Evolutionary conservation across 2,797 vertebrate genomes (phyloP).

Genomic region (Masticophis lateralis): DNA sequence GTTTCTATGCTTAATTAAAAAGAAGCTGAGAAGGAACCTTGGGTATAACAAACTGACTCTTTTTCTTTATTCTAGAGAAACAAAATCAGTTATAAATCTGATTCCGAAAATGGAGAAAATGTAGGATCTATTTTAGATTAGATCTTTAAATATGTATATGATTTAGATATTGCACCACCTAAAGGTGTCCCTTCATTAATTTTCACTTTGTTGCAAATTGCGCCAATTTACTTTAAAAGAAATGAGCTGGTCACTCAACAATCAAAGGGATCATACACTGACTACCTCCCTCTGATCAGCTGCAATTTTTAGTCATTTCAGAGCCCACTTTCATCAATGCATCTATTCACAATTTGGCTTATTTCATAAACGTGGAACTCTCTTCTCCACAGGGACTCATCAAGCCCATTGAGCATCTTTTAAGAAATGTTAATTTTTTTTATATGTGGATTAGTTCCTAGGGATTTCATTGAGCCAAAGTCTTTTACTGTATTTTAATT

Average conservation of each 20-base stretch:
- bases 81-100: constrained; percentile 18
- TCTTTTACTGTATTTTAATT: background rate
- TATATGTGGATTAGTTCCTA: background rate
- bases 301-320: constrained; percentile 4
- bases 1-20: constrained; percentile 46
- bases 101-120: constrained; percentile 20
- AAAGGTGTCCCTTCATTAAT: background rate
- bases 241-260: background rate
- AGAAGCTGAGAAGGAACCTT: constrained; percentile 38
- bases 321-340: background rate
- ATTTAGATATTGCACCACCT: constrained; percentile 1
- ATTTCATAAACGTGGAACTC: background rate
- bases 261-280: background rate
- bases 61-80: constrained; percentile 3
- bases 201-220: background rate
- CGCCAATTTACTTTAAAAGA: background rate
- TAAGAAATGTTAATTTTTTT: background rate
- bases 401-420: background rate
- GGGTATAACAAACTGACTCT: background rate
- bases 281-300: background rate
- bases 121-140: background rate
- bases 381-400: background rate
- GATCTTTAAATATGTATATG: constrained; percentile 32
- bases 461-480: background rate
- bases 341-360: background rate